Evolutionary conservation across 2,797 vertebrate genomes (phyloP).

Genomic region (Phaenicophaeus curvirostris): DNA sequence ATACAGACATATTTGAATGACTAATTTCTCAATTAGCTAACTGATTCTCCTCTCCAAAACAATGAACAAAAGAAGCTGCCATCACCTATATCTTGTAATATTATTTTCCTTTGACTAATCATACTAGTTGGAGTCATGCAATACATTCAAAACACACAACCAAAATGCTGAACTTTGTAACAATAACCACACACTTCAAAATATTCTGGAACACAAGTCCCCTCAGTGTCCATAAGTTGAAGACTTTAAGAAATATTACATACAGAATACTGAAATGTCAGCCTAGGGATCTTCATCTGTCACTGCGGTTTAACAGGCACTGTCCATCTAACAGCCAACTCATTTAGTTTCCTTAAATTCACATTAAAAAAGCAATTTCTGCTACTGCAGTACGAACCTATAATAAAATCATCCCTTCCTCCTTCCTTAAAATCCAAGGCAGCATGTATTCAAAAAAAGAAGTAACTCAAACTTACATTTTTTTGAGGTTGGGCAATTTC

Average conservation of each 20-base stretch:
- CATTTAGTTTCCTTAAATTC: not conserved
- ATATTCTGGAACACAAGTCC: not conserved
- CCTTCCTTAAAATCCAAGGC: not conserved
- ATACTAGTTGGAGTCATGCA: not conserved
- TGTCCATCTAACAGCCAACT: not conserved
- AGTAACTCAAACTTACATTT: slow-evolving; percentile 86
- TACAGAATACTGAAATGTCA: not conserved
- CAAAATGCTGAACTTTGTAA: not conserved
- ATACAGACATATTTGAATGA: not conserved
- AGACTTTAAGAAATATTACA: not conserved
- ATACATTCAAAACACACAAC: not conserved
- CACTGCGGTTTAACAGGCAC: not conserved
- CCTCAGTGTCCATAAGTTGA: not conserved
- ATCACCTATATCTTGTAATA: not conserved
- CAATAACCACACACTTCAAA: not conserved
- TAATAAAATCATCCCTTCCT: not conserved
- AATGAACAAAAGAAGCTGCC: not conserved
- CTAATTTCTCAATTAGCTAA: not conserved
- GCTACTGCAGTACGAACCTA: not conserved
- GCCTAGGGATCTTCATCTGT: not conserved
- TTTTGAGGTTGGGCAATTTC: slow-evolving; percentile 91
- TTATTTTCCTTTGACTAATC: not conserved
- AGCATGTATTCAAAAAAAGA: not conserved
- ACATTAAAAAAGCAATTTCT: not conserved
- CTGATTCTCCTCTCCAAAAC: not conserved